Evolutionary conservation across 1,140 invertebrate genomes (phyloP).

Genomic region (Drosophila persimilis): DNA sequence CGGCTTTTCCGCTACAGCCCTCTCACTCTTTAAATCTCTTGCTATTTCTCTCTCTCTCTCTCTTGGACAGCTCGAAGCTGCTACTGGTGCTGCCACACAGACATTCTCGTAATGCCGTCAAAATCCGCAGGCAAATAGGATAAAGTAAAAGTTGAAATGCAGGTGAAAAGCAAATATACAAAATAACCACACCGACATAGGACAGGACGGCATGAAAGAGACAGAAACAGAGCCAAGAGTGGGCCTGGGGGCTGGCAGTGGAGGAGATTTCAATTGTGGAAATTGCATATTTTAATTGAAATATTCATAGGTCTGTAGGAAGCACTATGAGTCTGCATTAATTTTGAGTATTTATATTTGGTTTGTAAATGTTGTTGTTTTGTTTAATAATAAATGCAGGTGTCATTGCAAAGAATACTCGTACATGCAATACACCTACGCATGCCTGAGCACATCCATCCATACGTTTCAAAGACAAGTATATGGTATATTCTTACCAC

Average conservation of each 20-base stretch:
- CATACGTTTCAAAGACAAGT: too few relatives aligned
- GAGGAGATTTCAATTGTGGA: slow-evolving; percentile 28
- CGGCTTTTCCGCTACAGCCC: slow-evolving; percentile 40
- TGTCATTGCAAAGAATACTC: too few relatives aligned
- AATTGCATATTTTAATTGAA: slow-evolving; percentile 49
- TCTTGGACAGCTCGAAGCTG: background rate
- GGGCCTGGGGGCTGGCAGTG: too few relatives aligned
- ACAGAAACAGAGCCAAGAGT: background rate
- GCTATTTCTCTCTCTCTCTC: slow-evolving; percentile 8
- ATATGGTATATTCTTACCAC: too few relatives aligned
- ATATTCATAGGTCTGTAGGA: slow-evolving; percentile 23
- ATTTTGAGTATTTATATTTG: slow-evolving; percentile 15
- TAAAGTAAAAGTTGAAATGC: slow-evolving; percentile 53
- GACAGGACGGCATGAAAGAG: background rate
- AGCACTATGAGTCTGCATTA: background rate
- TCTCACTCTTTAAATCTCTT: slow-evolving; percentile 2
- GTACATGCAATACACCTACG: too few relatives aligned
- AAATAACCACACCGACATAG: slow-evolving; percentile 16
- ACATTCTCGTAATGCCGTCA: slow-evolving; percentile 32
- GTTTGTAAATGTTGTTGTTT: slow-evolving; percentile 5
- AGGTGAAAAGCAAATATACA: slow-evolving; percentile 55
- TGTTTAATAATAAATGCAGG: too few relatives aligned
- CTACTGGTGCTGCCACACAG: slow-evolving; percentile 3
- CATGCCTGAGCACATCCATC: too few relatives aligned
- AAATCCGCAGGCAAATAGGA: slow-evolving; percentile 62